Evolutionary conservation across 2,113 vertebrate species (phyloP).

Genomic region (Odocoileus virginianus): DNA sequence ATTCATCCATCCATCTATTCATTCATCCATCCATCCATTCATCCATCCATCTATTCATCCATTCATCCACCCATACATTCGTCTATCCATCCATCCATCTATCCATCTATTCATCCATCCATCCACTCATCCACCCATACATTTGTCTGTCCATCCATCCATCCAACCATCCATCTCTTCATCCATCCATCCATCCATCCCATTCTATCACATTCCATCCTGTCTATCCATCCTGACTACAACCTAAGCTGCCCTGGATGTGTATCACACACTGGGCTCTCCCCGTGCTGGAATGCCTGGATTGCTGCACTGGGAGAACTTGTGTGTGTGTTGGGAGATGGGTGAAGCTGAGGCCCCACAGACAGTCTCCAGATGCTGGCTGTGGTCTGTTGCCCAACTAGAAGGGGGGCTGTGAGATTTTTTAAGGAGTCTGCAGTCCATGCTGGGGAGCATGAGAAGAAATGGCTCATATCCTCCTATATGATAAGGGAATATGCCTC

Average conservation of each 20-base stretch:
- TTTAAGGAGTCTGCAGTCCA: background rate
- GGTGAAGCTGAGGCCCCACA: background rate
- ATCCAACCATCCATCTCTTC: background rate
- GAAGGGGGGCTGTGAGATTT: too few relatives aligned
- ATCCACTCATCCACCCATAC: too few relatives aligned
- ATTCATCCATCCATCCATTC: background rate
- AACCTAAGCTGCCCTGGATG: background rate
- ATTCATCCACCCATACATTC: background rate
- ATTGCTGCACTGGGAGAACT: background rate
- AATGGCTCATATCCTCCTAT: background rate
- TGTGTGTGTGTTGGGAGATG: background rate
- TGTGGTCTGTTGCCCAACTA: background rate
- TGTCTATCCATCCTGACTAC: background rate
- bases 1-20: rapidly evolving
- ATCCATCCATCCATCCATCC: background rate
- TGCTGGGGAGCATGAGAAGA: background rate
- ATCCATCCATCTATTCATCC: background rate
- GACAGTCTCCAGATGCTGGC: background rate
- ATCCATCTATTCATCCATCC: background rate
- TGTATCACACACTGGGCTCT: background rate
- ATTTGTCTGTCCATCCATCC: background rate
- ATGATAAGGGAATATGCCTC: too few relatives aligned
- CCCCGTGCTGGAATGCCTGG: background rate
- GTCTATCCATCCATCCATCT: rapidly evolving
- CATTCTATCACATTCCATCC: background rate